Conservation (phyloP, 2,888 invertebrate genomes). For the Torymus auratus region DNA sequence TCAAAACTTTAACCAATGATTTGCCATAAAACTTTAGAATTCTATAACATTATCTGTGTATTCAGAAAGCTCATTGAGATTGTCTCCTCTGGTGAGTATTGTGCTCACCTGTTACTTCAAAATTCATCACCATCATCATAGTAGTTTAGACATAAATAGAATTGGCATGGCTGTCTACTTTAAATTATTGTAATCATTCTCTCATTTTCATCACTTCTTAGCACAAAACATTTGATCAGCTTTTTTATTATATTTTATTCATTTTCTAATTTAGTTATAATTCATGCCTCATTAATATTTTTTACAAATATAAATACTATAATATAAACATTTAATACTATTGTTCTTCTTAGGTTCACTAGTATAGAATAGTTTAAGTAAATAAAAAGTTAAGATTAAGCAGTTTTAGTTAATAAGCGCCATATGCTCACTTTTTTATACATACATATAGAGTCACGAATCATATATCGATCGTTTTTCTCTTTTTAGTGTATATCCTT, state of each 20-base stretch:
- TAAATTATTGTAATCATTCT: conserved; percentile 7
- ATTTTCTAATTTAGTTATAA: background rate
- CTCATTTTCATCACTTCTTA: conserved; percentile 10
- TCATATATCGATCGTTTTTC: conserved; percentile 36
- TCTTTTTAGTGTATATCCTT: conserved; percentile 27
- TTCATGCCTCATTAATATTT: background rate
- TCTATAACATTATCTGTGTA: background rate
- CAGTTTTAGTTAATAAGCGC: conserved; percentile 1
- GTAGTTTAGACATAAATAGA: conserved; percentile 5
- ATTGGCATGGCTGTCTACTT: conserved; percentile 30
- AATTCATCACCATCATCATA: conserved; percentile 6
- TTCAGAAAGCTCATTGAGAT: conserved; percentile 12
- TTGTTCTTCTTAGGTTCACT: too few relatives aligned
- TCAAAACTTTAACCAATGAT: too few relatives aligned
- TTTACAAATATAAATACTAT: background rate
- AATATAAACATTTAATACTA: background rate
- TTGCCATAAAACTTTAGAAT: too few relatives aligned
- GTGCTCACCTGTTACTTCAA: conserved; percentile 1
- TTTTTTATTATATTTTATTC: conserved; percentile 1
- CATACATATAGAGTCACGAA: background rate
- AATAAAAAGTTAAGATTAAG: too few relatives aligned
- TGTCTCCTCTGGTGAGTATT: conserved; percentile 42
- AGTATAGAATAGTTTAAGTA: too few relatives aligned
- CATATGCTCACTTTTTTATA: background rate
- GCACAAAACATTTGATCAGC: background rate